Evolutionary conservation across 2,888 invertebrate genomes (phyloP).

Genomic region (Sclerodermus sp.): DNA sequence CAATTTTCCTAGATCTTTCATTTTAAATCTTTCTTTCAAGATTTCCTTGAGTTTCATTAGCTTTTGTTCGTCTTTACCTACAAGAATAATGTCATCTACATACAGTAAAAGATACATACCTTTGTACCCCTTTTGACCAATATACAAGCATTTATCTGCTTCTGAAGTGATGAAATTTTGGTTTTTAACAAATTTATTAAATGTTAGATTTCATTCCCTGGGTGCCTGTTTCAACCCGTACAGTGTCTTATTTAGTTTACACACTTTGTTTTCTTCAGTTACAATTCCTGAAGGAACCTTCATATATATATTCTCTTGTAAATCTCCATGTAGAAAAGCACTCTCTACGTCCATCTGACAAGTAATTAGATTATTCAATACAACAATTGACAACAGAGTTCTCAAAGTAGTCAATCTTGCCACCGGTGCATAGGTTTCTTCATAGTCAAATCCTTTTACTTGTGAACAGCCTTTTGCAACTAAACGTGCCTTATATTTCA

Average conservation of each 20-base stretch:
- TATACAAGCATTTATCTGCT: background rate
- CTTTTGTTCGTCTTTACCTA: background rate
- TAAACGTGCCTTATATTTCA: too few species aligned
- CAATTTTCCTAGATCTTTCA: too few species aligned
- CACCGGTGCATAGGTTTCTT: too few species aligned
- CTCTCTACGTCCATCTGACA: constrained; percentile 35
- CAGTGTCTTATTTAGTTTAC: background rate
- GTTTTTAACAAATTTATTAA: background rate
- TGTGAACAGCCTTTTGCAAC: too few species aligned
- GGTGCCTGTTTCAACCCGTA: background rate
- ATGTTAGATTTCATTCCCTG: background rate
- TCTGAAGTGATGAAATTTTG: background rate
- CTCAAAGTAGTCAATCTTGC: too few species aligned
- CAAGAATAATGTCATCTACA: too few species aligned
- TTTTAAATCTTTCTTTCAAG: too few species aligned
- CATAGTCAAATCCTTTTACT: too few species aligned
- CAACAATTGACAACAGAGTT: too few species aligned
- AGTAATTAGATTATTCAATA: too few species aligned
- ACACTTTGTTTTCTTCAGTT: background rate
- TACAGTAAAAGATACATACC: constrained; percentile 5
- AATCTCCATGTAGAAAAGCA: constrained; percentile 34
- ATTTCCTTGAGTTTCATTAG: too few species aligned
- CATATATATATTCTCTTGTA: constrained; percentile 33
- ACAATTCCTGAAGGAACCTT: background rate
- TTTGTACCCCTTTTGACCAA: background rate